phyloP scores from a whole-genome alignment of 2,888 invertebrate genomes.

The Leptothorax acervorum region DNA sequence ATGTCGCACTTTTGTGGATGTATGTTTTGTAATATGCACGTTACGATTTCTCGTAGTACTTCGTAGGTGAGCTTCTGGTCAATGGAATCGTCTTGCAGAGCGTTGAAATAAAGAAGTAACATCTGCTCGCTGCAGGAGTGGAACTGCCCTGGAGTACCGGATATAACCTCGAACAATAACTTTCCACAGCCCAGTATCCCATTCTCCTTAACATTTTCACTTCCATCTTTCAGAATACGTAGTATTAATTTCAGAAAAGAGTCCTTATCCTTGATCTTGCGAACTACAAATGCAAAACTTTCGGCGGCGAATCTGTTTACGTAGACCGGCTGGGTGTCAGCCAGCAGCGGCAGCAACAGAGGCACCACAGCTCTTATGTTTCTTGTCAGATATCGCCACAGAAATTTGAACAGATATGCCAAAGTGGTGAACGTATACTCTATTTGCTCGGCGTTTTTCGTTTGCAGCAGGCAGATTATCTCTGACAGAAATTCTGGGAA shows the following conservation, averaged over 20 bases:
- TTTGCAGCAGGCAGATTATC: constrained; percentile 90
- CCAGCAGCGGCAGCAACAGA: constrained; percentile 91
- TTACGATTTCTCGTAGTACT: constrained; percentile 89
- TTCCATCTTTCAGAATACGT: constrained; percentile 88
- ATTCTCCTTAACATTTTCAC: constrained; percentile 86
- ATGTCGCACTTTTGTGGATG: constrained; percentile 88
- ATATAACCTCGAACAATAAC: constrained; percentile 95
- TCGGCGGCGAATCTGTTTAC: constrained; percentile 98
- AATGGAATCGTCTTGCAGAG: constrained; percentile 86
- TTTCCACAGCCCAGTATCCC: constrained; percentile 93
- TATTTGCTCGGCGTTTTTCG: constrained; percentile 93
- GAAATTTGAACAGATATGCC: constrained; percentile 95
- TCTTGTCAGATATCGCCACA: constrained; percentile 93
- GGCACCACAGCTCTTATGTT: constrained; percentile 92
- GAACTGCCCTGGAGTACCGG: constrained; percentile 93
- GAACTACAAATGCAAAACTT: constrained; percentile 97
- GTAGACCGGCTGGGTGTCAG: constrained; percentile 92
- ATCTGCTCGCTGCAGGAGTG: constrained; percentile 93
- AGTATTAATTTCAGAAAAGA: constrained; percentile 91
- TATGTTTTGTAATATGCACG: constrained; percentile 89
- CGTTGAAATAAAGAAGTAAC: constrained; percentile 89
- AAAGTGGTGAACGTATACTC: constrained; percentile 95
- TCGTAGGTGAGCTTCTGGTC: constrained; percentile 87
- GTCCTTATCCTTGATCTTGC: constrained; percentile 94
- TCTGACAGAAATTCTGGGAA: constrained; percentile 92